These are phyloP conservation scores for Aphelenchoides fujianensis DNA, from an alignment of 1,140 invertebrate species.

Conservation along the genomic window DNA sequence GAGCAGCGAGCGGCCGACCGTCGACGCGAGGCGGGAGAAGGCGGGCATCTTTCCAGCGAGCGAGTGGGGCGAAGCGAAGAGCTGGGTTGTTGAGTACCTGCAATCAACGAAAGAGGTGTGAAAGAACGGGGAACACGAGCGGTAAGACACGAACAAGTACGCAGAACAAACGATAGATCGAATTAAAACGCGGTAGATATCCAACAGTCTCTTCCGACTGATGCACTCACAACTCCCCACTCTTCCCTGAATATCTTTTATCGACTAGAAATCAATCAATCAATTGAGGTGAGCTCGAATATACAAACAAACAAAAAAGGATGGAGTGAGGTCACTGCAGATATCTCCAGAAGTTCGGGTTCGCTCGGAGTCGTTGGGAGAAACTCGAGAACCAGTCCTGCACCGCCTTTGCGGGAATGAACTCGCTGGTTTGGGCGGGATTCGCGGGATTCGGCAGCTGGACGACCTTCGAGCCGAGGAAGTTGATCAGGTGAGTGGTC, in stretches of 20 bases:
- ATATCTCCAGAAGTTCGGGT: conserved; percentile 44
- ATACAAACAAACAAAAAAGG: neutral
- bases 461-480: conserved; percentile 39
- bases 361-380: conserved; percentile 37
- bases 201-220: too few species aligned
- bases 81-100: neutral
- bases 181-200: too few species aligned
- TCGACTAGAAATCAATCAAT: too few species aligned
- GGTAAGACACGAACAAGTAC: too few species aligned
- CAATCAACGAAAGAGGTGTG: neutral
- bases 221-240: too few species aligned
- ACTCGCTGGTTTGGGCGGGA: conserved; percentile 25
- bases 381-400: conserved; percentile 34
- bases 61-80: too few species aligned
- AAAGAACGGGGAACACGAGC: too few species aligned
- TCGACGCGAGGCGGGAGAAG: neutral
- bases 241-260: too few species aligned
- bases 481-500: conserved; percentile 47
- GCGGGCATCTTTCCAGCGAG: conserved; percentile 8
- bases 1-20: neutral
- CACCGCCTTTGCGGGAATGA: conserved; percentile 31
- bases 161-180: too few species aligned
- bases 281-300: too few species aligned
- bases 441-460: conserved; percentile 24
- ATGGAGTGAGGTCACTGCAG: neutral